Conservation (phyloP, 2,113 vertebrate genomes). For the Plotosus lineatus region DNA sequence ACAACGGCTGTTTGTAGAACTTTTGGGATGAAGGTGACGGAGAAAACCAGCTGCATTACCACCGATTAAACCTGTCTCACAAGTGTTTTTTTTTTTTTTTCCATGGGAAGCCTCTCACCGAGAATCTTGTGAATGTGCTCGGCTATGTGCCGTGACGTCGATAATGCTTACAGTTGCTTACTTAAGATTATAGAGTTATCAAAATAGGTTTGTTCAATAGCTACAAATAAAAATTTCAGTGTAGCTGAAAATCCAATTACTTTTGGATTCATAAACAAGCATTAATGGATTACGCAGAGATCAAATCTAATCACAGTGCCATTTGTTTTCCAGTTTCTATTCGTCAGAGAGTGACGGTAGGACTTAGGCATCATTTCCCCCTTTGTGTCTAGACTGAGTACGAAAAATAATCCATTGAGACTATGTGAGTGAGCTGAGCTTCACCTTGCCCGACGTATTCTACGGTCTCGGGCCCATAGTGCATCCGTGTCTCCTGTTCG, state of each 20-base stretch:
- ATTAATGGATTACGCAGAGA: conserved; percentile 43
- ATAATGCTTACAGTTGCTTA: background rate
- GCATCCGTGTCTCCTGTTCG: conserved; percentile 79
- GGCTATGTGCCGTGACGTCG: background rate
- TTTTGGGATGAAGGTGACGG: background rate
- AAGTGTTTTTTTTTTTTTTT: background rate
- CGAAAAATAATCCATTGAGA: background rate
- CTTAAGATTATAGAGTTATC: conserved; percentile 17
- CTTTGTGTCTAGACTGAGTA: background rate
- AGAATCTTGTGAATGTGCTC: background rate
- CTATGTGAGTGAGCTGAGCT: conserved; percentile 5
- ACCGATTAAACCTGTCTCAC: background rate
- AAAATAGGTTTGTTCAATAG: conserved; percentile 31
- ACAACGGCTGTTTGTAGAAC: background rate
- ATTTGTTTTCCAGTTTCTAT: conserved; percentile 43
- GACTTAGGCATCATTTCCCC: background rate
- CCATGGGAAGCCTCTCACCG: background rate
- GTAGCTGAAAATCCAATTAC: conserved; percentile 32
- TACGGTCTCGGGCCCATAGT: conserved; percentile 80
- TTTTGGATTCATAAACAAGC: conserved; percentile 30
- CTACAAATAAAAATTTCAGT: conserved; percentile 41
- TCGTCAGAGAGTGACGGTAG: conserved; percentile 34
- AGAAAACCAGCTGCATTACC: background rate
- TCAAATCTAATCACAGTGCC: conserved; percentile 33
- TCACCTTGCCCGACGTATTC: conserved; percentile 85